Base-by-base conservation (phyloP, 37 sponge, comb jelly and placozoan species). In the Cliona cf. orientalis region DNA sequence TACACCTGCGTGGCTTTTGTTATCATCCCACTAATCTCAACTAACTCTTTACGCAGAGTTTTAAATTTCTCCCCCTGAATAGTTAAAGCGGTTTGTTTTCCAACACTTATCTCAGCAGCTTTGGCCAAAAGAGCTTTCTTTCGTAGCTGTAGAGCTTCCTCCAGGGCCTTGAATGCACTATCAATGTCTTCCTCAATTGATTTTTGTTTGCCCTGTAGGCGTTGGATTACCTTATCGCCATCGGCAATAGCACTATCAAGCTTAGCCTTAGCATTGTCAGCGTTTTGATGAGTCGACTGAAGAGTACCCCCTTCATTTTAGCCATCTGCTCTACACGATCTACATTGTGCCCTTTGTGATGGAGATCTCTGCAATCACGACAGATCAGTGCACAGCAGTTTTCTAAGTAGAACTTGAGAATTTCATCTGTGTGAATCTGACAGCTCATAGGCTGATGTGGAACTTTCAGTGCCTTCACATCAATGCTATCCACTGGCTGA, bases 321-420 rank as follows among this genome's bases (percentile, higher is more conserved):
- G 80, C 80, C 1, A 67, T 36, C 14, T 44, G n/a, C 28, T 45
- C 19, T 28, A 81, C 25, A n/a, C 34, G 39, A 44, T 9, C 25
- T 22, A 12, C n/a, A 11, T 45, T 1, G 23, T 79, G 80, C 1
- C 28, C 69, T 49, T 66, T 79, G 69, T 79, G 80, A 28, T 79
- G 33, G 23, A 33, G 21, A 1, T 55, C 68, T 17, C 29, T 45
- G 44, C 80, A 79, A 34, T 79, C 67, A 31, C 55, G 67, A 36
- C 80, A 79, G 4, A 79, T 43, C 1, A 43, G 49, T 5, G 4
- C 22, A 0, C 32, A 31, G 7, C 80, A 79, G 17, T 49, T 79
- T 17, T 1, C 17, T 32, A 67, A 79, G 80, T 79, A 79, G 25
- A 79, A 79, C 69, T 79, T 67, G 37, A 67, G 55, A 0, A 29